A percentile compares a stretch with the other conserved stretches of the same genome.
These are phyloP conservation scores for Falcaria lacertinaria DNA, from an alignment of 2,888 invertebrate species.

Conservation along the genomic window DNA sequence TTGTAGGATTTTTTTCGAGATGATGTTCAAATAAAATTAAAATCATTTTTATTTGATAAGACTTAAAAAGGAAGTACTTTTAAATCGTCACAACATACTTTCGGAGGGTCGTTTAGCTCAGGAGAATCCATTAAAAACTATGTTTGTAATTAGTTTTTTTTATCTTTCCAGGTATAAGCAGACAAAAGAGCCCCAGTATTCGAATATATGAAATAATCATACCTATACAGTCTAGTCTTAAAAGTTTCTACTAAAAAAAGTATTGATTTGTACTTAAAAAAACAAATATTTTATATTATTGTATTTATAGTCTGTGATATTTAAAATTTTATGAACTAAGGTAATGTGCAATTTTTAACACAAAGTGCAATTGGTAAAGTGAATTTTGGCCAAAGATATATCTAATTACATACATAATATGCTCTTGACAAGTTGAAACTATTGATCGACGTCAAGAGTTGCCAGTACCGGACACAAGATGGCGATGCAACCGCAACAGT, in stretches of 20 bases:
- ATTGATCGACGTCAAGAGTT: constrained; percentile 13
- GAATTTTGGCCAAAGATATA: constrained; percentile 48
- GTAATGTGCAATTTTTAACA: constrained; percentile 34
- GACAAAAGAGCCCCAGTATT: constrained; percentile 51
- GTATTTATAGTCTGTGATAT: constrained; percentile 48
- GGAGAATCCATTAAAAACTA: too few species aligned
- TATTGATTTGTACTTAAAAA: constrained; percentile 65
- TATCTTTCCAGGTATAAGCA: constrained; percentile 42
- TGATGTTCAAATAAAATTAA: too few species aligned
- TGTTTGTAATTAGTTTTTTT: constrained; percentile 10
- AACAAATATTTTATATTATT: constrained; percentile 23
- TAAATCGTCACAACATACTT: too few species aligned
- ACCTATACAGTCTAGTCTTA: constrained; percentile 60
- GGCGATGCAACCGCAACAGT: constrained; percentile 81
- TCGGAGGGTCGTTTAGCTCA: too few species aligned
- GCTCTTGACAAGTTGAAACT: constrained; percentile 23
- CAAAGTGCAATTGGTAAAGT: constrained; percentile 46
- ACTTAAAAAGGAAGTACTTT: too few species aligned
- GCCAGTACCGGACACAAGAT: constrained; percentile 39
- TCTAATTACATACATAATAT: constrained; percentile 14
- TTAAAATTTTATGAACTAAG: constrained; percentile 19
- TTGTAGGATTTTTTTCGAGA: too few species aligned
- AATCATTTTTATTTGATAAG: too few species aligned
- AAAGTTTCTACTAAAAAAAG: constrained; percentile 69
- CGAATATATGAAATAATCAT: constrained; percentile 25